A percentile compares a stretch with the other conserved stretches of the same genome.
Conservation (phyloP, 2,888 invertebrate species). For the Tenthredo scrophulariae region DNA sequence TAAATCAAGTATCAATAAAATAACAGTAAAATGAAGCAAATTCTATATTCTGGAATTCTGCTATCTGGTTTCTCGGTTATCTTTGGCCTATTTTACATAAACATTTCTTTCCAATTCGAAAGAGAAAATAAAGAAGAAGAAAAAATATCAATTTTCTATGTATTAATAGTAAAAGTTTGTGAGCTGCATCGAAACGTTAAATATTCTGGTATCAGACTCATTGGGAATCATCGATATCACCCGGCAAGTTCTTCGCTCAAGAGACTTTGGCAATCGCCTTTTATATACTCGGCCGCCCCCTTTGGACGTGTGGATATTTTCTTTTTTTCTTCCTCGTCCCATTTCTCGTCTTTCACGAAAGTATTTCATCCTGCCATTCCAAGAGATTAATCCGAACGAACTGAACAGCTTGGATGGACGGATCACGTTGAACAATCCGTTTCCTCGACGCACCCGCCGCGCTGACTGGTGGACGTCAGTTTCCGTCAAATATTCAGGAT, state of each 20-base stretch:
- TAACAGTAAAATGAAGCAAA: not conserved
- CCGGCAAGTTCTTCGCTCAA: not conserved
- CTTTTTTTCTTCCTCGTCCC: not conserved
- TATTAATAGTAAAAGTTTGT: not conserved
- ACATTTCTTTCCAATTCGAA: not conserved
- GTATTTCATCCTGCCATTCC: constrained; percentile 49
- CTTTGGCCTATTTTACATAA: not conserved
- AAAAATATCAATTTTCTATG: not conserved
- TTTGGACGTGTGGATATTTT: constrained; percentile 28
- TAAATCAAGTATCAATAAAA: not conserved
- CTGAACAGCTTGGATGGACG: not conserved
- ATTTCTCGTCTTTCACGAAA: constrained; percentile 38
- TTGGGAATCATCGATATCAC: not conserved
- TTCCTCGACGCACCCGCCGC: not conserved
- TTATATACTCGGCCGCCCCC: constrained; percentile 1
- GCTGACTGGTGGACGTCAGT: constrained; percentile 16
- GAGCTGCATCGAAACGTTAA: too few species aligned
- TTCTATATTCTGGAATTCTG: not conserved
- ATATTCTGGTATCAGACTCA: too few species aligned
- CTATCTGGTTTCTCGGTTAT: not conserved
- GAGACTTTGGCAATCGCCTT: constrained; percentile 6
- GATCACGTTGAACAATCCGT: constrained; percentile 12
- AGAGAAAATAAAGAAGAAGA: not conserved
- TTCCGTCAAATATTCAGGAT: constrained; percentile 49
- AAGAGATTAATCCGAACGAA: constrained; percentile 45